Base-by-base conservation (phyloP, 2,888 invertebrate species). In the Lepetodrilus schrolli region DNA sequence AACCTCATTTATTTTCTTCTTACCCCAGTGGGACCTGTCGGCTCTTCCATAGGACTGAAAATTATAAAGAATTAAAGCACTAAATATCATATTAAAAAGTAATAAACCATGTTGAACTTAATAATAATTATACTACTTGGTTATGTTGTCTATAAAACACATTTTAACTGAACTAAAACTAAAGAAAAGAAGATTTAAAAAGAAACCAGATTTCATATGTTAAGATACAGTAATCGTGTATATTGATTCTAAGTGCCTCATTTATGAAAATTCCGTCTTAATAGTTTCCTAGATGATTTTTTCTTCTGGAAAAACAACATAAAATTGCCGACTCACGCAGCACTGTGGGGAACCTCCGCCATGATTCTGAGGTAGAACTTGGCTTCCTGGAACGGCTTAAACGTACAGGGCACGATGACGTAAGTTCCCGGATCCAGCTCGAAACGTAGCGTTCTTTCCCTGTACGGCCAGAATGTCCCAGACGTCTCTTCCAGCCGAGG, bases 371-470 rank as follows among this genome's bases (percentile, higher is more conserved):
- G 92, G 82, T 99, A 92, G 90, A 98, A 99, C 90, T 98, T 97
- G n/a, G 97, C 98, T 87, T 98, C 97, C 87, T 97, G 96, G 81
- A 97, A 94, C 0, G 97, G 95, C 78, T 98, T 96, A 90, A 97
- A 99, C 0, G 98, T 98, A 72, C 97, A 96, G 2, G 99, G 98
- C 70, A 99, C 94, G 84, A 99, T 95, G 84, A 97, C 95, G 91
- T 99, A 99, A 20, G 94, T 93, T 37, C 98, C 99, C 0, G 96
- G 96, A 1, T 96, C 95, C 72, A 98, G 92, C 88, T 95, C 95
- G 91, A 98, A 98, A 37, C 98, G 94, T 81, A 93, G 93, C 85
- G 95, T 95, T 72, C 97, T 95, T 92, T 99, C 98, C 72, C 99
- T 93, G 71, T 97, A 92, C 90, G 97, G 83, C 70, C 83, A 82